Conservation (phyloP, 2,888 invertebrate genomes). For the Polydrusus pterygomalis region DNA sequence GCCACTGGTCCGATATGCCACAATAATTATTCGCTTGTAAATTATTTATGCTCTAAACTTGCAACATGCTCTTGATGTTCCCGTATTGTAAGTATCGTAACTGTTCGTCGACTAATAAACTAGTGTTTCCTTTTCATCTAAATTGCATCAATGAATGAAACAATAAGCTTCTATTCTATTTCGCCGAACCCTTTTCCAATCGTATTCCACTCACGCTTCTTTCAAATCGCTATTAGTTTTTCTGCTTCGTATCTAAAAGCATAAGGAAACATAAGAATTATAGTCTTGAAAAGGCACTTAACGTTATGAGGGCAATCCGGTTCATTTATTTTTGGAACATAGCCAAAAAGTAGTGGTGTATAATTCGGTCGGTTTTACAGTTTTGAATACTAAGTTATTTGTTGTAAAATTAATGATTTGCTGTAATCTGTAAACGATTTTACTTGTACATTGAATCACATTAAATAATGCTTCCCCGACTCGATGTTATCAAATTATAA, state of each 20-base stretch:
- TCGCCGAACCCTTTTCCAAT: neutral
- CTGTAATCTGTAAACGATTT: neutral
- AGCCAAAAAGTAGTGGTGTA: constrained; percentile 18
- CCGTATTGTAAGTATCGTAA: too few relatives aligned
- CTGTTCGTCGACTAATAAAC: neutral
- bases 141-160: neutral
- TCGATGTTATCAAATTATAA: too few relatives aligned
- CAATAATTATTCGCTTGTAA: too few relatives aligned
- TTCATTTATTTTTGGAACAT: constrained; percentile 34
- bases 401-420: neutral
- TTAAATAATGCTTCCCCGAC: too few relatives aligned
- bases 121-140: neutral
- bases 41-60: too few relatives aligned
- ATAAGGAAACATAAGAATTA: constrained; percentile 35
- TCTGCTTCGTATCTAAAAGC: constrained; percentile 33
- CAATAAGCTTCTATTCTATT: neutral
- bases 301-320: constrained; percentile 32
- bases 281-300: constrained; percentile 33
- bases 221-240: constrained; percentile 30
- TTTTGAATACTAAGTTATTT: constrained; percentile 28
- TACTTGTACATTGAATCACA: too few relatives aligned
- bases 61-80: too few relatives aligned
- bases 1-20: too few relatives aligned
- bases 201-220: constrained; percentile 35
- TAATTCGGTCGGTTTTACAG: constrained; percentile 25